phyloP scores from a whole-genome alignment of 1,140 invertebrate genomes.

The Drosophila lacteicornis region DNA sequence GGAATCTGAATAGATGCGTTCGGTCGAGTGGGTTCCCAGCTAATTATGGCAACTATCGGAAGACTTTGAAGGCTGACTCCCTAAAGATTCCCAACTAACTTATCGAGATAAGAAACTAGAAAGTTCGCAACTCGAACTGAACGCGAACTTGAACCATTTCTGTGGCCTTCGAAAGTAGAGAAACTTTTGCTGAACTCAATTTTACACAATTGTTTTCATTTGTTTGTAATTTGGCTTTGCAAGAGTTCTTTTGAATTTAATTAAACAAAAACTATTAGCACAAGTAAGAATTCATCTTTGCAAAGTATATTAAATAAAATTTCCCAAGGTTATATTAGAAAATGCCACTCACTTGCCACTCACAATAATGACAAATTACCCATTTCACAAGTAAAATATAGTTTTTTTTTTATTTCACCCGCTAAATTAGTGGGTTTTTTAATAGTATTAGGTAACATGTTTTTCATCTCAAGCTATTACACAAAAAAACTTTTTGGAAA shows the following conservation, averaged over 20 bases:
- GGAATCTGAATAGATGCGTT: constrained; percentile 36
- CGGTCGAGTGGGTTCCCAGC: constrained; percentile 16
- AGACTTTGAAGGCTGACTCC: neutral
- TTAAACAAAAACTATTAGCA: too few species aligned
- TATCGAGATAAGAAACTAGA: constrained; percentile 30
- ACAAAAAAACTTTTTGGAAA: neutral
- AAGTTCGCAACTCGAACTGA: constrained; percentile 22
- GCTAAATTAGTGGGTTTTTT: neutral
- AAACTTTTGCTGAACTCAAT: constrained; percentile 16
- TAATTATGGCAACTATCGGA: constrained; percentile 54
- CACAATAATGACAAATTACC: neutral
- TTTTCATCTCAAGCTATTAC: neutral
- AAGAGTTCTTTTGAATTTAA: too few species aligned
- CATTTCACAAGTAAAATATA: neutral
- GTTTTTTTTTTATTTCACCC: neutral
- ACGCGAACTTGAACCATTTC: constrained; percentile 3
- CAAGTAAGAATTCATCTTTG: too few species aligned
- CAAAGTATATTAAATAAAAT: too few species aligned
- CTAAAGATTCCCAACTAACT: neutral
- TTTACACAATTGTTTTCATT: neutral
- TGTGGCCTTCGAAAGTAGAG: neutral
- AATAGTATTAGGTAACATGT: neutral
- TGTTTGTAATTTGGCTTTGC: neutral
- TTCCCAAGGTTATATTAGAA: too few species aligned
- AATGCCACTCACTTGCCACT: too few species aligned